A percentile compares a stretch with the other conserved stretches of the same genome.
These are phyloP conservation scores for Haemorhous mexicanus DNA, from an alignment of 2,113 vertebrate species.

Conservation along the genomic window DNA sequence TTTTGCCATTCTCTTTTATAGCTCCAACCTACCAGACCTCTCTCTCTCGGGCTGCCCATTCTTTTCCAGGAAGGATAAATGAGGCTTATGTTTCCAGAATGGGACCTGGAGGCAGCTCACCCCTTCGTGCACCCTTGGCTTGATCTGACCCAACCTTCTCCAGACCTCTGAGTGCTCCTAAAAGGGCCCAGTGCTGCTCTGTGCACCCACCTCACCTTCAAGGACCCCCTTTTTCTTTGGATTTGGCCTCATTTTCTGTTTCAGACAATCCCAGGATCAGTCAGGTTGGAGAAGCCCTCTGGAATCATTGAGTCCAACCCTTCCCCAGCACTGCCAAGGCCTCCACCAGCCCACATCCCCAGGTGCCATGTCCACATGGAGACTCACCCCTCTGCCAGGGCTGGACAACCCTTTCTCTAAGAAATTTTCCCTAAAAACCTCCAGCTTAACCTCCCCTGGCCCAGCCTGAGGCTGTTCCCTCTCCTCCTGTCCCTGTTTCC, in stretches of 20 bases:
- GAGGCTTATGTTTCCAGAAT: neutral
- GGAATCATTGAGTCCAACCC: neutral
- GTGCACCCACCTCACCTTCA: neutral
- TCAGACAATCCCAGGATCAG: neutral
- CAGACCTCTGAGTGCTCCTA: neutral
- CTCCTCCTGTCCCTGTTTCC: neutral
- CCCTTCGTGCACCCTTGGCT: neutral
- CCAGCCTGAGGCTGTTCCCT: rapidly evolving
- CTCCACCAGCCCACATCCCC: neutral
- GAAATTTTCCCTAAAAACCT: neutral
- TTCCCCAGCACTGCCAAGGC: neutral
- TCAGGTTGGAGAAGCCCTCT: neutral
- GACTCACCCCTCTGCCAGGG: neutral
- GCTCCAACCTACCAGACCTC: neutral
- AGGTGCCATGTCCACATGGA: neutral
- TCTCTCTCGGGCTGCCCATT: neutral
- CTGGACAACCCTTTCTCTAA: neutral
- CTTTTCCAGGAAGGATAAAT: slow-evolving; percentile 46
- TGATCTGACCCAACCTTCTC: neutral
- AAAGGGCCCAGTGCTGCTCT: neutral
- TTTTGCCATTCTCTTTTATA: slow-evolving; percentile 20
- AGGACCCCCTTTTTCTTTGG: rapidly evolving
- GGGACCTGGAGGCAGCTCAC: neutral
- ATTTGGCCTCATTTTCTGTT: neutral
- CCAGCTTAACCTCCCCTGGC: neutral